These are phyloP conservation scores for Microhierax caerulescens DNA, from an alignment of 2,797 vertebrate species.

Conservation along the genomic window DNA sequence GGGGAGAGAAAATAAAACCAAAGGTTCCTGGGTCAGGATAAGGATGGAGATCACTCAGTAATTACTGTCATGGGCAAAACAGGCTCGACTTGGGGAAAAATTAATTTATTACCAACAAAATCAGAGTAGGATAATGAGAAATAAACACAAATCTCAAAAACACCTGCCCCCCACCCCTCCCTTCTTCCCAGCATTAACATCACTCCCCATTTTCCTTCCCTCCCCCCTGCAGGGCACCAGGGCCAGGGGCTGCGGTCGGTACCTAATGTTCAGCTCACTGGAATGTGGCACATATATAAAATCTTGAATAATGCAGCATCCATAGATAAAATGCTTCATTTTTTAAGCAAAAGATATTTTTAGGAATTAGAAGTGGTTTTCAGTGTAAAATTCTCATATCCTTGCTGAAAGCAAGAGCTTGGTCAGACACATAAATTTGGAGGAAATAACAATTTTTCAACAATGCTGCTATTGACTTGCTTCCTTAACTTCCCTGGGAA, in stretches of 20 bases:
- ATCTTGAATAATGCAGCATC: neutral
- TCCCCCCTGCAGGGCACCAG: rapidly evolving
- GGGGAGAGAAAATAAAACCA: neutral
- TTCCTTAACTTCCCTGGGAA: neutral
- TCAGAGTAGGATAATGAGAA: neutral
- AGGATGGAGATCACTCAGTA: no score
- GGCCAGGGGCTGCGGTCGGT: neutral
- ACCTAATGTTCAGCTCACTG: neutral
- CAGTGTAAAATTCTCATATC: neutral
- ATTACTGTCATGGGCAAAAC: no score
- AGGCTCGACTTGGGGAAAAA: no score
- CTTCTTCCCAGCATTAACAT: neutral
- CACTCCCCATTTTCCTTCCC: neutral
- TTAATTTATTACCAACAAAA: no score
- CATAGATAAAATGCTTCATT: neutral
- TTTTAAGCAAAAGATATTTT: neutral
- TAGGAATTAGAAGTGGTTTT: neutral
- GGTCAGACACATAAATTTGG: neutral
- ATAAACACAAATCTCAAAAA: neutral
- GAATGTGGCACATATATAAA: neutral
- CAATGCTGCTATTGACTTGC: rapidly evolving
- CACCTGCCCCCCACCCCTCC: neutral
- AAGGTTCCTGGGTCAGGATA: neutral
- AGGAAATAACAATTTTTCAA: neutral
- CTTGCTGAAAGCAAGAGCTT: neutral